A percentile compares a stretch with the other conserved stretches of the same genome.
Evolutionary conservation across 2,113 vertebrate species (phyloP).

Genomic region (Taurulus bubalis): DNA sequence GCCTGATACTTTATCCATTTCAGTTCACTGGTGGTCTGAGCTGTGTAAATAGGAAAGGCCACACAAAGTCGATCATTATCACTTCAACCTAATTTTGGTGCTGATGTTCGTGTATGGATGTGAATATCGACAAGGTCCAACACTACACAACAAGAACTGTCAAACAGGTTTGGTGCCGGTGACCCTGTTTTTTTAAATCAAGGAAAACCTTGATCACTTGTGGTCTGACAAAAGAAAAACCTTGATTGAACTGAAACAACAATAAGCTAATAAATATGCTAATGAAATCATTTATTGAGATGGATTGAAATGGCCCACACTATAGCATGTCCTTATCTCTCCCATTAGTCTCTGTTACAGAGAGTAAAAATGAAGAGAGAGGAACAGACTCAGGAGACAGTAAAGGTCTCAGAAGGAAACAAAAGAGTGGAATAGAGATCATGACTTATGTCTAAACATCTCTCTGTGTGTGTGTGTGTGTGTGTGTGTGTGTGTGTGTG

Average conservation of each 20-base stretch:
- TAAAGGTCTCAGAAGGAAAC: neutral
- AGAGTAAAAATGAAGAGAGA: neutral
- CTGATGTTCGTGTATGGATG: neutral
- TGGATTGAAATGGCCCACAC: slow-evolving; percentile 13
- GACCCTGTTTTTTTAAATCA: too few species aligned
- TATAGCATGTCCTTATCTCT: slow-evolving; percentile 10
- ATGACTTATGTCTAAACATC: slow-evolving; percentile 30
- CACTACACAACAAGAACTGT: neutral
- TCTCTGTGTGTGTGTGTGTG: slow-evolving; percentile 1
- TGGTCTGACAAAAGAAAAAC: neutral
- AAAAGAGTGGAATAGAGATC: neutral
- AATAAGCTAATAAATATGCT: neutral
- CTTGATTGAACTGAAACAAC: slow-evolving; percentile 1
- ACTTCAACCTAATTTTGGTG: neutral
- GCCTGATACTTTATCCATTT: neutral
- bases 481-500: slow-evolving; percentile 4
- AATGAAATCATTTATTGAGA: slow-evolving; percentile 26
- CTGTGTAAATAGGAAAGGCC: neutral
- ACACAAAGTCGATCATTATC: neutral
- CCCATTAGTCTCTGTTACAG: slow-evolving; percentile 45
- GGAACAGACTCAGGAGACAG: slow-evolving; percentile 1
- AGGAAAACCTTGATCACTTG: too few species aligned
- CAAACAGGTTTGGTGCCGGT: too few species aligned
- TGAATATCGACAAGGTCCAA: neutral
- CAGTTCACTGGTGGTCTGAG: neutral